Percentiles rank a stretch among this genome's conserved stretches.
Evolutionary conservation across 1,140 invertebrate species (phyloP).

Genomic region (Drosophila obscura): DNA sequence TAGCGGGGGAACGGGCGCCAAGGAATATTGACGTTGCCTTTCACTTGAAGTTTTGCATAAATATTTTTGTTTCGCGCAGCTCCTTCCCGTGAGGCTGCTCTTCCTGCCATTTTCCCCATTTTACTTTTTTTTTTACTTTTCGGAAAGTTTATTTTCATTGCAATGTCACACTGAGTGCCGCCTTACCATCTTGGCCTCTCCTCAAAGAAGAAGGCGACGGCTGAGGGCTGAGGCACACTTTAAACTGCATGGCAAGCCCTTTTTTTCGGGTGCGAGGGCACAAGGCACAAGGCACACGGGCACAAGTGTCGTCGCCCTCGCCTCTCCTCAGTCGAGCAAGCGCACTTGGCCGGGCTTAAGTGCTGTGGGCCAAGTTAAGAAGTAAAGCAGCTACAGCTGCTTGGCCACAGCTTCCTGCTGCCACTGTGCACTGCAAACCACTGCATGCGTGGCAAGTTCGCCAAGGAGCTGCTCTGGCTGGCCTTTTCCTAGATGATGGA

Average conservation of each 20-base stretch:
- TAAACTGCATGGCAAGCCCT: slow-evolving; percentile 40
- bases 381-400: slow-evolving; percentile 32
- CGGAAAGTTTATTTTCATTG: slow-evolving; percentile 63
- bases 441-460: slow-evolving; percentile 45
- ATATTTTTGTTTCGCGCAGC: slow-evolving; percentile 71
- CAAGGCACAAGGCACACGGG: neutral
- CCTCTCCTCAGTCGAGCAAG: slow-evolving; percentile 21
- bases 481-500: neutral
- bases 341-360: slow-evolving; percentile 64
- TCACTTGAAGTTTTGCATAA: slow-evolving; percentile 69
- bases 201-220: neutral
- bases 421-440: neutral
- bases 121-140: slow-evolving; percentile 5
- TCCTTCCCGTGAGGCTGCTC: slow-evolving; percentile 11
- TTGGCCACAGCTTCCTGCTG: slow-evolving; percentile 14
- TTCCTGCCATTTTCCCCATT: neutral
- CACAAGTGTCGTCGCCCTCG: slow-evolving; percentile 24
- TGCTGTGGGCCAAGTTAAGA: slow-evolving; percentile 43
- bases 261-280: slow-evolving; percentile 1
- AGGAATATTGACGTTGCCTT: slow-evolving; percentile 61
- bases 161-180: slow-evolving; percentile 56
- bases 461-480: slow-evolving; percentile 26
- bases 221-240: slow-evolving; percentile 35
- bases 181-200: neutral
- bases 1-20: slow-evolving; percentile 21